Evolutionary conservation across 1,140 invertebrate genomes (phyloP), one percentile per base, ranked within the genome.

Genomic region (Drosophila oshimai): DNA sequence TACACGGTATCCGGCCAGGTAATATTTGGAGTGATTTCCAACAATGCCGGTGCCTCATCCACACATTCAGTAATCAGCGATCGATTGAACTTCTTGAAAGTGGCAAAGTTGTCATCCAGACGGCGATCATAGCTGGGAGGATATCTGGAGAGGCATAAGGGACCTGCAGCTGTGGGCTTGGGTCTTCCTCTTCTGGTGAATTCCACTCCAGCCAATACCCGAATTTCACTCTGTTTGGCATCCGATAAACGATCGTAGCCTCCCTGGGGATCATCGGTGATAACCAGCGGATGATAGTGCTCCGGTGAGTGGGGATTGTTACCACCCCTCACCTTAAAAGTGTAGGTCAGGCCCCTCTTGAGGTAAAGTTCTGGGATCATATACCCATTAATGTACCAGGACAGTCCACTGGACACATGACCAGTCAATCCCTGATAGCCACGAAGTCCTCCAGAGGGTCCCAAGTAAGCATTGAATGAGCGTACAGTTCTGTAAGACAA

Each of bases 1-100:
- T 98, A 99, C 12, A 99, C 96, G 6, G 94, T 93, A 90, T 98
- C 97, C 0, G 98, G 97, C 96, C 97, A 98, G 0, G 96, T 94
- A 9, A 95, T 94, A 89, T 98, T 98, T 1, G 98, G 98, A 3
- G 96, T 96, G 3, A 98, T 94, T 89, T 95, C 93, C 6, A 98
- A 92, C 10, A 94, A 91, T 0, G 94, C 96, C 4, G 95, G 93
- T 4, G 95, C 93, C 47, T 95, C 94, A 7, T 94, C 95, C 74
- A 95, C 94, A 90, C 97, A 98, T 18, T 90, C 83, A 57, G 94
- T 94, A 10, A 92, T 73, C 39, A 98, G 91, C 5, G 94, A 93
- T 68, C 96, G 94, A 83, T 97, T 96, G 90, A 95, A 98, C 74
- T 96, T 95, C 80, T 95, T 95, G 90, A 97, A 98, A 0, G 94